A percentile compares a stretch with the other conserved stretches of the same genome.
phyloP scores from a whole-genome alignment of 1,140 invertebrate genomes.

The Drosophila kanapiae region DNA sequence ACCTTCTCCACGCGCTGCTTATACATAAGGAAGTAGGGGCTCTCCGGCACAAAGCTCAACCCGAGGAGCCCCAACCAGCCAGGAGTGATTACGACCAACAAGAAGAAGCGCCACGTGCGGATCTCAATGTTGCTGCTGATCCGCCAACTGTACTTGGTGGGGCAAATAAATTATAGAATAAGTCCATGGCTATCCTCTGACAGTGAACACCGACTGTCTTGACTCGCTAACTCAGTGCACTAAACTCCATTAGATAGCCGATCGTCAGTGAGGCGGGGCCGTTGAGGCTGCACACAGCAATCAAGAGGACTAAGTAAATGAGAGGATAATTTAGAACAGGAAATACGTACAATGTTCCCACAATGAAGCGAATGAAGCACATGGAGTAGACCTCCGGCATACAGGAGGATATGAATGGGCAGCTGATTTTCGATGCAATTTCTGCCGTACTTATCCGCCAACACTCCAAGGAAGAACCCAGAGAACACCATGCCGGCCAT shows the following conservation, averaged over 20 bases:
- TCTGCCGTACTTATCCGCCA: constrained; percentile 25
- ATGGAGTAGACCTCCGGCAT: constrained; percentile 33
- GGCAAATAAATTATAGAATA: constrained; percentile 21
- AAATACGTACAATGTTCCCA: constrained; percentile 27
- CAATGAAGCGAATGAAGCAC: background rate
- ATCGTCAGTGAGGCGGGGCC: constrained; percentile 9
- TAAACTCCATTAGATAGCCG: constrained; percentile 25
- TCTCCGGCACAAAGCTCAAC: constrained; percentile 25
- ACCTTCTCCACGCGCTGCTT: constrained; percentile 6
- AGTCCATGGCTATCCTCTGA: background rate
- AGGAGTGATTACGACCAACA: constrained; percentile 6
- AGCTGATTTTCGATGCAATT: background rate
- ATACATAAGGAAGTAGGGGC: constrained; percentile 18
- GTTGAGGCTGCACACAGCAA: constrained; percentile 1
- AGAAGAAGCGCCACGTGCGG: constrained; percentile 20
- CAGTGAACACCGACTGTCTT: background rate
- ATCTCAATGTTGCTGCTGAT: background rate
- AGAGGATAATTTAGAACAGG: background rate
- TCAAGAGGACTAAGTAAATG: too few relatives aligned
- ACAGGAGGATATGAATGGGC: background rate
- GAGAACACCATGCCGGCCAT: constrained; percentile 19
- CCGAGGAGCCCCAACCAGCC: constrained; percentile 7
- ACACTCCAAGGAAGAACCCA: constrained; percentile 25
- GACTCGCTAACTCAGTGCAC: constrained; percentile 2
- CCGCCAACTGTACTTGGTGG: background rate